Conservation (phyloP, 2,113 vertebrate species). For the Brevimyrus niger region DNA sequence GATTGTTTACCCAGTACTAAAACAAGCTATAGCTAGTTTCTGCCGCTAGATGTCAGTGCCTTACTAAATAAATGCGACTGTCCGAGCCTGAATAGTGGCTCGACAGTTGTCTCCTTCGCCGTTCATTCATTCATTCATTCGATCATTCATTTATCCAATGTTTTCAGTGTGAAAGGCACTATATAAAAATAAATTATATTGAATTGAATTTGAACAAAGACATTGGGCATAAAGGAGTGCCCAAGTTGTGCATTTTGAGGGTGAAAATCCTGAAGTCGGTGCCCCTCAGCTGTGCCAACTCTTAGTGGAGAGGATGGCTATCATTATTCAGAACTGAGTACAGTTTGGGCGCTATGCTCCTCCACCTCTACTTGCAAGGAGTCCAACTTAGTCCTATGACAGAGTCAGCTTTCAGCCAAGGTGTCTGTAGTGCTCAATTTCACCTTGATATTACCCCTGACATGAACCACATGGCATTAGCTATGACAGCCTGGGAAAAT, state of each 20-base stretch:
- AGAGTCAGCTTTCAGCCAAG: neutral
- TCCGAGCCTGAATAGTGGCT: neutral
- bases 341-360: neutral
- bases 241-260: neutral
- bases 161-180: neutral
- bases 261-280: neutral
- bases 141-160: neutral
- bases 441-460: neutral
- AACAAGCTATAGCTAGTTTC: neutral
- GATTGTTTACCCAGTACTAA: neutral
- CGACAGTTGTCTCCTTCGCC: neutral
- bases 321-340: neutral
- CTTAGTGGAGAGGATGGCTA: neutral
- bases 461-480: neutral
- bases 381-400: neutral
- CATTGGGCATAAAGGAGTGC: no score
- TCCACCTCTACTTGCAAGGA: neutral
- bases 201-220: neutral
- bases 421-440: neutral
- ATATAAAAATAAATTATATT: neutral
- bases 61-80: neutral
- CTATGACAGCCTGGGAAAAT: neutral
- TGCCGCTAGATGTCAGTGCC: constrained; percentile 41
- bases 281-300: neutral
- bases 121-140: neutral